phyloP scores from a whole-genome alignment of 2,113 vertebrate genomes.

The Cyprinodon brontotheroides region DNA sequence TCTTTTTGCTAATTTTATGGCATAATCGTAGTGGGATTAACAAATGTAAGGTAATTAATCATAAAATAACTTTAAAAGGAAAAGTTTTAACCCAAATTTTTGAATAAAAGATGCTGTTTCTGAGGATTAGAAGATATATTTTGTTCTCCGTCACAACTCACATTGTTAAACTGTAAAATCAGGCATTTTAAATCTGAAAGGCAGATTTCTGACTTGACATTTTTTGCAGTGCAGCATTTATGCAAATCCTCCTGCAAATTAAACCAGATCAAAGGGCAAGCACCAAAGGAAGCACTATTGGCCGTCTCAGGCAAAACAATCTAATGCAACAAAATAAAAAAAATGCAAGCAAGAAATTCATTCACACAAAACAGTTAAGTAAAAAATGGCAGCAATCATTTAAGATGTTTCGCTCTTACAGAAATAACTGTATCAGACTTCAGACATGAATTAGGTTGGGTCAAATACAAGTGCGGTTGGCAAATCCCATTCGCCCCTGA shows the following conservation, averaged over 20 bases:
- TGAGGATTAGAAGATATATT: not conserved
- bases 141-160: not conserved
- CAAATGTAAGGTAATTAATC: not conserved
- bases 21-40: not conserved
- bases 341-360: not conserved
- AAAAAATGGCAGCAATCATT: slow-evolving; percentile 61
- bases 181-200: slow-evolving; percentile 15
- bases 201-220: slow-evolving; percentile 2
- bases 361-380: slow-evolving; percentile 32
- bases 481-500: slow-evolving; percentile 24
- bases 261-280: slow-evolving; percentile 10
- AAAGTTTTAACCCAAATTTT: not conserved
- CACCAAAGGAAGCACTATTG: slow-evolving; percentile 47
- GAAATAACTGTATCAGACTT: slow-evolving; percentile 10
- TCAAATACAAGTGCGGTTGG: slow-evolving; percentile 44
- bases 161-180: slow-evolving; percentile 3
- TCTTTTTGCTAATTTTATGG: not conserved
- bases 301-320: slow-evolving; percentile 35
- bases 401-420: slow-evolving; percentile 41
- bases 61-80: not conserved
- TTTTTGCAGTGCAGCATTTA: slow-evolving; percentile 57
- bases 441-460: slow-evolving; percentile 2
- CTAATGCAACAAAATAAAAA: slow-evolving; percentile 48
- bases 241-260: slow-evolving; percentile 31
- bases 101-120: not conserved